Evolutionary conservation across 2,113 vertebrate genomes (phyloP), one percentile per base, ranked within the genome.

Genomic region (Pterophyllum scalare): DNA sequence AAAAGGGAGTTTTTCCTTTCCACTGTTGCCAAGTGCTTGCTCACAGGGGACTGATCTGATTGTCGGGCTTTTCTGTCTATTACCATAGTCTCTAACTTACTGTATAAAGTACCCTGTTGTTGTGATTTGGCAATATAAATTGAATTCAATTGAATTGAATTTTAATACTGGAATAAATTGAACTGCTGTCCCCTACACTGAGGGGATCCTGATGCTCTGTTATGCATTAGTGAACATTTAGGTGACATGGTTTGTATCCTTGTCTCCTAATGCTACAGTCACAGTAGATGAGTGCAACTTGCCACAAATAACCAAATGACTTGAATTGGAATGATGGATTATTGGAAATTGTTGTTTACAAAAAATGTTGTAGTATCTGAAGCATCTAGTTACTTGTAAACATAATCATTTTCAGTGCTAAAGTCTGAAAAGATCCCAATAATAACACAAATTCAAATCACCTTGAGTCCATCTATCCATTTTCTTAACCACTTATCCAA

Each of bases 321-420:
- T 24, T 46, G n/a, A 22, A 15, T 1, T 40, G 17, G 8, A 58
- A 76, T 76, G 3, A 59, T 7, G 33, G 58, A 22, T 72, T 49
- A 28, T 14, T 22, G 11, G 17, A 75, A 40, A 46, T 75, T 10
- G 20, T 67, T 46, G 22, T 67, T 46, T 6, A 67, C 6, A 26
- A 75, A 46, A 46, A 46, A 40, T 28, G 26, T 67, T 67, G 15
- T 0, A 0, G 35, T 5, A 43, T 65, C 28, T 40, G 56, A 57
- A 38, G 31, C 7, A 54, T 75, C 1, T 62, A 75, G 13, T 31
- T 1, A 35, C 17, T 54, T 56, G 58, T 56, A 43, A 56, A 56
- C 28, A 46, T 26, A 22, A 14, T 46, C 1, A 26, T 46, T 46
- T 67, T 67, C 22, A 2, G 6, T 43, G 0, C 0, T 65, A 46